Conservation (phyloP, 2,888 invertebrate genomes). For the Hydrotaea cyrtoneurina region DNA sequence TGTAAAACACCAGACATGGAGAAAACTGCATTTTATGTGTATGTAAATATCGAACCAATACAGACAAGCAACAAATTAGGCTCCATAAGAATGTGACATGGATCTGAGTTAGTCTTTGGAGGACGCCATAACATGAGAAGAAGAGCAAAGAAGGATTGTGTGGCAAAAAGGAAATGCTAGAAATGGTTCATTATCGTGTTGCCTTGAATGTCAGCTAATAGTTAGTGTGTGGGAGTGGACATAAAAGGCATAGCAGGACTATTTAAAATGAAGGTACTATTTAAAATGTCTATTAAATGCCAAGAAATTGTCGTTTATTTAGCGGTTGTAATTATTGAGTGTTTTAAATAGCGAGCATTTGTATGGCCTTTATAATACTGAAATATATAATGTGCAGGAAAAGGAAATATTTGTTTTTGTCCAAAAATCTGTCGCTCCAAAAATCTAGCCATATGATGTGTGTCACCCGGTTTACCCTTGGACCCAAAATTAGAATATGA, state of each 20-base stretch:
- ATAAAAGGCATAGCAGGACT: neutral
- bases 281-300: neutral
- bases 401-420: no score
- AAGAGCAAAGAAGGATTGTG: neutral
- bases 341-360: no score
- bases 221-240: neutral
- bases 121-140: neutral
- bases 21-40: constrained; percentile 7
- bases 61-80: constrained; percentile 5
- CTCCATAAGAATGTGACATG: constrained; percentile 8
- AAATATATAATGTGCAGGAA: no score
- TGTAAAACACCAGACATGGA: constrained; percentile 19
- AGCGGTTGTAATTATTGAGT: no score
- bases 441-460: no score
- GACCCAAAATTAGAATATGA: no score
- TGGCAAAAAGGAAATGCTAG: neutral
- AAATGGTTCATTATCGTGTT: neutral
- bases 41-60: constrained; percentile 27
- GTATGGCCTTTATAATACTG: no score
- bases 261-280: no score
- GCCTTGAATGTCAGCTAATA: neutral
- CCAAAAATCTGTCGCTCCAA: no score
- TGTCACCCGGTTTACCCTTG: no score
- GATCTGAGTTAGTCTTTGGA: neutral
- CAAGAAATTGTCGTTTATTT: no score